Conservation (phyloP, 37 sponge, comb jelly and placozoan genomes). For the Ianthella basta region DNA sequence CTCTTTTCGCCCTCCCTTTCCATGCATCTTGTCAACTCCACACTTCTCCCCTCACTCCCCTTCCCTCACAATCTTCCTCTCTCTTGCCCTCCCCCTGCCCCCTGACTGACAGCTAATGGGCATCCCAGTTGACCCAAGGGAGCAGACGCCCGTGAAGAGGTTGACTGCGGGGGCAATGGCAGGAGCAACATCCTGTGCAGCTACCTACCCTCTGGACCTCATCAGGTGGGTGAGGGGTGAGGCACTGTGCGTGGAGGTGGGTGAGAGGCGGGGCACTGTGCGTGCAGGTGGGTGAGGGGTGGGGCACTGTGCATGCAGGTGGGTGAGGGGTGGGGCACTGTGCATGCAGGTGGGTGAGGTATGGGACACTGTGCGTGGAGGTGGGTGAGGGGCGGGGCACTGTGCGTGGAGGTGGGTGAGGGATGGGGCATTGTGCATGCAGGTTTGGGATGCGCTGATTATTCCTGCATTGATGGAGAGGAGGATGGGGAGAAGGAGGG, state of each 20-base stretch:
- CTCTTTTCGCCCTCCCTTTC: too few species aligned
- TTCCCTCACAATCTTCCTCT: neutral
- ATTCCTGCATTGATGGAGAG: too few species aligned
- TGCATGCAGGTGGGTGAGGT: conserved; percentile 2
- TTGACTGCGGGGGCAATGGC: conserved; percentile 71
- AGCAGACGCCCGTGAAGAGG: conserved; percentile 43
- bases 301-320: neutral
- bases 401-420: neutral
- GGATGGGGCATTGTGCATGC: neutral
- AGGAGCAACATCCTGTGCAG: conserved; percentile 58
- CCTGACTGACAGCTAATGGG: conserved; percentile 45
- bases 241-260: neutral
- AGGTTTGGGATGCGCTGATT: too few species aligned
- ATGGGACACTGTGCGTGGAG: neutral
- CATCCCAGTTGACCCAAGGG: conserved; percentile 43
- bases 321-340: too few species aligned
- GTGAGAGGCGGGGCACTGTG: neutral
- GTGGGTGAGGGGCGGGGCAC: neutral
- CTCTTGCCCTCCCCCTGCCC: neutral
- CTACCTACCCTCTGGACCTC: conserved; percentile 77
- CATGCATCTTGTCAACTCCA: neutral
- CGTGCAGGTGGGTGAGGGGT: neutral
- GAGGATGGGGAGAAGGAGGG: too few species aligned
- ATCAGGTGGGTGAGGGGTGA: conserved; percentile 18
- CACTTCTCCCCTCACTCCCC: neutral